Evolutionary conservation across 2,888 invertebrate species (phyloP).

Genomic region (Odiellus spinosus): DNA sequence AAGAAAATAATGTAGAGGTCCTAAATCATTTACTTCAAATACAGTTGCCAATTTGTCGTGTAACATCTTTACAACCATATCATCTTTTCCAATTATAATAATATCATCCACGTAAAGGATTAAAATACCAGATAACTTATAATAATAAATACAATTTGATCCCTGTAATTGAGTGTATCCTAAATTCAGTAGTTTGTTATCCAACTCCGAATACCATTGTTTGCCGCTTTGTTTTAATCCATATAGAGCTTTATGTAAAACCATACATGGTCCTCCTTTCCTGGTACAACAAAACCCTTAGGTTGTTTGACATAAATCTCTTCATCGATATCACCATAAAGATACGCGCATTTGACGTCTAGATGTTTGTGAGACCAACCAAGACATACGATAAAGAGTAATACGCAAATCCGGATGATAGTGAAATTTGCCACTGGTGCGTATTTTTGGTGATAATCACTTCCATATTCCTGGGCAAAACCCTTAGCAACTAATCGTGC

Average conservation of each 20-base stretch:
- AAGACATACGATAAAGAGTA: not conserved
- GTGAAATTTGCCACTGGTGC: conserved; percentile 2
- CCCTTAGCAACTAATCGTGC: conserved; percentile 2
- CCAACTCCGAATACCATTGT: not conserved
- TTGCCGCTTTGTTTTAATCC: conserved; percentile 1
- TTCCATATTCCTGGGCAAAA: not conserved
- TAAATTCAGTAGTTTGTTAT: not conserved
- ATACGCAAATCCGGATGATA: not conserved
- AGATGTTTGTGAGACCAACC: conserved; percentile 3
- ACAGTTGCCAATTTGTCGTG: too few species aligned
- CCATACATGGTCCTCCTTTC: not conserved
- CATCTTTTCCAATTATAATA: not conserved
- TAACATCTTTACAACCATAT: too few species aligned
- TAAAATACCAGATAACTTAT: not conserved
- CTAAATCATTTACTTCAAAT: too few species aligned
- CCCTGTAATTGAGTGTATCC: not conserved
- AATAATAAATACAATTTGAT: conserved; percentile 3
- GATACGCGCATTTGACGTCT: conserved; percentile 6
- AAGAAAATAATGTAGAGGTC: too few species aligned
- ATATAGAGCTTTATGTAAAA: conserved; percentile 1
- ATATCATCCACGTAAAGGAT: conserved; percentile 2
- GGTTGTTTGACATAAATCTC: conserved; percentile 4
- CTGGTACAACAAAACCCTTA: not conserved
- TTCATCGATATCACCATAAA: conserved; percentile 2
- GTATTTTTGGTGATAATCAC: not conserved